Evolutionary conservation across 2,113 vertebrate genomes (phyloP).

Genomic region (Circaetus cinerascens): DNA sequence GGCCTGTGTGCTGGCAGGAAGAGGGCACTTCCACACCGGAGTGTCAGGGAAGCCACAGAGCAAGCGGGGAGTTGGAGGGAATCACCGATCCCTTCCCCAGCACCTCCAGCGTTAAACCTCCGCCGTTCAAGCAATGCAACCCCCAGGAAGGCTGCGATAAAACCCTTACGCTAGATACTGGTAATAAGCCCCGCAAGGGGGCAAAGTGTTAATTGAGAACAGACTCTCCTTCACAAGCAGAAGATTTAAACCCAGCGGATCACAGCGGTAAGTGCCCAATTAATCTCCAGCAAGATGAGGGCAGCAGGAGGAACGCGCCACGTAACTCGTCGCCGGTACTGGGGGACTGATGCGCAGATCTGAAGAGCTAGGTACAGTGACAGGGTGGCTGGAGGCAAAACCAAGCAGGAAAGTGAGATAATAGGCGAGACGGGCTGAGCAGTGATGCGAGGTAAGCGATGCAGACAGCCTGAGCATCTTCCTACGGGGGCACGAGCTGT

Average conservation of each 20-base stretch:
- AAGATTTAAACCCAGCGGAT: background rate
- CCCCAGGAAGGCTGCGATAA: background rate
- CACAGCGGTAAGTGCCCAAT: background rate
- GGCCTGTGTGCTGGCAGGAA: rapidly evolving
- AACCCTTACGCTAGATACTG: background rate
- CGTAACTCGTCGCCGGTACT: rapidly evolving
- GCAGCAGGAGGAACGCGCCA: rapidly evolving
- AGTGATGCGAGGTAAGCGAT: background rate
- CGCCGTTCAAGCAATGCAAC: rapidly evolving
- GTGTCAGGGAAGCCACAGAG: background rate
- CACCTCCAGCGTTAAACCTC: rapidly evolving
- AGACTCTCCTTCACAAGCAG: background rate
- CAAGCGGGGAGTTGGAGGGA: background rate
- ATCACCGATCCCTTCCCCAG: background rate
- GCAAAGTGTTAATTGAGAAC: background rate
- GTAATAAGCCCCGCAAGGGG: background rate
- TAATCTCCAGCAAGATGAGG: background rate
- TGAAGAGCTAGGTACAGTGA: background rate
- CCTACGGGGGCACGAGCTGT: rapidly evolving
- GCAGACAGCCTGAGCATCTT: background rate
- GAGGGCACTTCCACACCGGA: background rate
- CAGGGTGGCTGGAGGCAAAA: background rate
- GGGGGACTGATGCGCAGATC: background rate
- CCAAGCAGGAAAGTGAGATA: background rate
- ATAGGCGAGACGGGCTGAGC: background rate